Base-by-base conservation (phyloP, 2,888 invertebrate species). In the Heliothis peltigera region DNA sequence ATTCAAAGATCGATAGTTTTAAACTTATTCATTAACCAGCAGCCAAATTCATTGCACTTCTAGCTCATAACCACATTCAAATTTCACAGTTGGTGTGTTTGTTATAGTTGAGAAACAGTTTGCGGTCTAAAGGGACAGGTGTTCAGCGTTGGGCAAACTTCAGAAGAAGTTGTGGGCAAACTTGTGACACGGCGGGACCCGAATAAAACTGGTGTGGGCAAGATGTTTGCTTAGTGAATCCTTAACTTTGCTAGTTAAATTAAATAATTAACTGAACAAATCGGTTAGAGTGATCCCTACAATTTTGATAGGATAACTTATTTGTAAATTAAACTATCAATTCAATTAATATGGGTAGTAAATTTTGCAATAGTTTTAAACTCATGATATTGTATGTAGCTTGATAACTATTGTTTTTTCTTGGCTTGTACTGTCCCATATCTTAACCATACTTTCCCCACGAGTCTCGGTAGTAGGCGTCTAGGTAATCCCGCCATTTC, bases 51-150 rank as follows among this genome's bases (percentile, higher is more conserved):
- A 17, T 25, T 21, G 8, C 17, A 18, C 10, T 32, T n/a, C 17
- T 39, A 32, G 8, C 17, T 17, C 8, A 42, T 47, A 32, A 32
- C 54, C 6, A 8, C 28, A 56, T 64, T 64, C 59, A 67, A 74
- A 70, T 74, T 64, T 58, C 58, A 66, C 46, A 49, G 56, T 22
- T 52, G 32, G 65, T 47, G 17, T 39, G 59, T 62, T 65, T 56
- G 63, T 56, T 71, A 57, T 56, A 69, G 70, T 72, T 79, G 25
- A 54, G 49, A 70, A 63, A 8, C 51, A 42, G 64, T 64, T 71
- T 72, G 61, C 54, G 67, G 72, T 72, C 46, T n/a, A 58, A 48
- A 64, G 63, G 67, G 60, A 71, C 76, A 79, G 70, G 79, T 79
- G 79, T 72, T 79, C 39, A 49, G 53, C 61, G 48, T 32, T 56